Evolutionary conservation across 2,797 vertebrate species (phyloP).

Genomic region (Notolepis coatsorum): DNA sequence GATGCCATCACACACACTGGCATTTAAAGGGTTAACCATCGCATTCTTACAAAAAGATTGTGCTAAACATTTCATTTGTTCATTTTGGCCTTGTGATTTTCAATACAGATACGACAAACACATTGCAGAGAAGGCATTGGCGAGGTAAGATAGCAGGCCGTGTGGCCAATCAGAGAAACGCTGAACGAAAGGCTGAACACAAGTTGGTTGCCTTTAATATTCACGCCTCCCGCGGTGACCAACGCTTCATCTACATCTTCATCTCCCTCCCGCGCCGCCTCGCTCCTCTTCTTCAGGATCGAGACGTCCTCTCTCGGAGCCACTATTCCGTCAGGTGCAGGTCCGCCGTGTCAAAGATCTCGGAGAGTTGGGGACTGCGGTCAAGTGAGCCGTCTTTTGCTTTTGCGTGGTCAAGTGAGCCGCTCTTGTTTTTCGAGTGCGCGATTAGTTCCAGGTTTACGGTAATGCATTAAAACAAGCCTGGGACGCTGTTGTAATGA

Average conservation of each 20-base stretch:
- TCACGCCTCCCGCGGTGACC: too few relatives aligned
- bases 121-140: constrained; percentile 40
- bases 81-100: constrained; percentile 27
- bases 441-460: too few relatives aligned
- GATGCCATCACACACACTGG: too few relatives aligned
- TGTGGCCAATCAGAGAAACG: too few relatives aligned
- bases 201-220: too few relatives aligned
- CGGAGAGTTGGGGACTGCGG: constrained; percentile 88
- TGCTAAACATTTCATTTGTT: constrained; percentile 1
- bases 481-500: too few relatives aligned
- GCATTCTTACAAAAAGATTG: not conserved
- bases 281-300: constrained; percentile 15
- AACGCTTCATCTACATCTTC: constrained; percentile 58
- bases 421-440: too few relatives aligned
- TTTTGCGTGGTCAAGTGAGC: too few relatives aligned
- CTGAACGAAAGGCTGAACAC: too few relatives aligned
- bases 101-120: constrained; percentile 20
- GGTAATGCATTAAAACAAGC: too few relatives aligned
- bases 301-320: constrained; percentile 69
- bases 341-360: constrained; percentile 86
- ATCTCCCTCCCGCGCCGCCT: constrained; percentile 46
- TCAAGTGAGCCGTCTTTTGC: too few relatives aligned
- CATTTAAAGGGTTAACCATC: not conserved
- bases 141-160: constrained; percentile 31
- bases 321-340: constrained; percentile 87